Base-by-base conservation (phyloP, 2,113 vertebrate species). In the Hemiscyllium ocellatum region DNA sequence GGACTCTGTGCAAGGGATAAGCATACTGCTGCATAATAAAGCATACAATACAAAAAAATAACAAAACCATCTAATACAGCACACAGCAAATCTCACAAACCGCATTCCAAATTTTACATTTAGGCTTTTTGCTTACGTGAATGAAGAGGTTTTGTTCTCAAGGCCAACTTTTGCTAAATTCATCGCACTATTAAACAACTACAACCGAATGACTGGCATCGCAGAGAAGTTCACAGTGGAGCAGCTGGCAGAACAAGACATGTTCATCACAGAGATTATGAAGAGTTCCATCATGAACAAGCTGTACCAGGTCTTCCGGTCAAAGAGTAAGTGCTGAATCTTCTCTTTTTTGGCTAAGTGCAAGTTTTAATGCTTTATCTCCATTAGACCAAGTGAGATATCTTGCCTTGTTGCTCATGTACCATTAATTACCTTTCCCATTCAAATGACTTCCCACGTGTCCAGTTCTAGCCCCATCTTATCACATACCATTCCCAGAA, bases 141-240 rank as follows among this genome's bases (percentile, higher is more conserved):
- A 99, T 0, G 98, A 99, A 96, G 24, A 96, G 20, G 96, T 98
- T 20, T 98, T 99, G 96, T 98, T 98, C 97, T 98, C 98, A 96
- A 98, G 97, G 94, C 98, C 99, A 1, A 99, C 99, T 1, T 99
- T 98, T 0, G 96, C 98, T 0, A 98, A 98, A 86, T 97, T 99
- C 89, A 97, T 99, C 87, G 97, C 97, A 10, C 96, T 99, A 95
- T 97, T 99, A 96, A 98, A 99, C 97, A 99, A 99, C 96, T 99
- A 99, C 96, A 96, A 98, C 72, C 96, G 97, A 96, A 96, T 96
- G 24, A 99, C 98, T 0, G 99, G 98, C 72, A 97, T 95, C 1
- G 86, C 97, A 0, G 99, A 99, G 97, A 96, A 97, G 29, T 98
- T 98, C 97, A 98, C 96, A 0, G 15, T 96, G 0, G 97, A 98